Conservation (phyloP, 2,797 vertebrate genomes). For the Graptemys geographica region DNA sequence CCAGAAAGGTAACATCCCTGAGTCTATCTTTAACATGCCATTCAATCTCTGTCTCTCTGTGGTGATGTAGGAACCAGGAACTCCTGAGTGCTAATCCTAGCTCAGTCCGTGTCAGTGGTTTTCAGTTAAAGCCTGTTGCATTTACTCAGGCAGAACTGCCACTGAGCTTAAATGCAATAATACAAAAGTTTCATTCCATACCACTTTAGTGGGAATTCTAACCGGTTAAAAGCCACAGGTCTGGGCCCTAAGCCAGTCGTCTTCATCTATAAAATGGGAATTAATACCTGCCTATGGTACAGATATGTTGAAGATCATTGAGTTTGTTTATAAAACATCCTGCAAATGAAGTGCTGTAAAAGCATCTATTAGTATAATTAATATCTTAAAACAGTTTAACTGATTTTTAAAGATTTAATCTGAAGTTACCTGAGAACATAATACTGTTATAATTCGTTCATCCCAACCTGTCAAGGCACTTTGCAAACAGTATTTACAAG, state of each 20-base stretch:
- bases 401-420: background rate
- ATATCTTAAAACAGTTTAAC: background rate
- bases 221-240: background rate
- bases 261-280: background rate
- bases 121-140: rapidly evolving
- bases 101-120: background rate
- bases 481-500: background rate
- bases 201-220: background rate
- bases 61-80: rapidly evolving
- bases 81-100: background rate
- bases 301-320: background rate
- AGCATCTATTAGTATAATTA: background rate
- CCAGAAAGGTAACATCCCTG: constrained; percentile 92
- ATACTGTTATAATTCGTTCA: background rate
- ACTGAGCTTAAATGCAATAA: background rate
- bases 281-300: background rate
- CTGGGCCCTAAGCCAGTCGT: background rate
- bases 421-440: background rate
- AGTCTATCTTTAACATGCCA: rapidly evolving
- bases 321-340: background rate
- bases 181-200: background rate
- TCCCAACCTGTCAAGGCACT: background rate
- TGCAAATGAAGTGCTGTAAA: background rate
- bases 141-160: background rate
- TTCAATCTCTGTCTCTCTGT: background rate